Conservation (phyloP, 2,797 vertebrate species). For the Neoniphon sammara region DNA sequence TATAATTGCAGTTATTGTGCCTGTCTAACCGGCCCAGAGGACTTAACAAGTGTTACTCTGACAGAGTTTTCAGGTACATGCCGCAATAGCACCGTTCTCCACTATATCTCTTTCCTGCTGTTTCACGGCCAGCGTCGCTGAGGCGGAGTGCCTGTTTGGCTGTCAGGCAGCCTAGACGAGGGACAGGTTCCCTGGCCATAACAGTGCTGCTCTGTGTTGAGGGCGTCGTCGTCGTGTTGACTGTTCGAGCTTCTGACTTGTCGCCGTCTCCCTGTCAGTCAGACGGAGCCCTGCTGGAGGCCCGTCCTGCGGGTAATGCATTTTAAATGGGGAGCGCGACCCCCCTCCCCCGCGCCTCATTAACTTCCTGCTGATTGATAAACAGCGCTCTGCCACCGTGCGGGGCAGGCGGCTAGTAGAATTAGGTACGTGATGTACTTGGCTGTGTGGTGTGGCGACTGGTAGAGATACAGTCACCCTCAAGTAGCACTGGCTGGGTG, state of each 20-base stretch:
- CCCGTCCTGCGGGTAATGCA: constrained; percentile 63
- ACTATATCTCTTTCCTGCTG: constrained; percentile 21
- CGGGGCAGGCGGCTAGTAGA: constrained; percentile 9
- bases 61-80: constrained; percentile 20
- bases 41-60: constrained; percentile 32
- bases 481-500: constrained; percentile 31
- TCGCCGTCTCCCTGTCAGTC: constrained; percentile 49
- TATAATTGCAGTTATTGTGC: constrained; percentile 41
- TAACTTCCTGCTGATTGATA: constrained; percentile 73
- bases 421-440: constrained; percentile 43
- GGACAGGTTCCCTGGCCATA: constrained; percentile 25
- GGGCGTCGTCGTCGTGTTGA: constrained; percentile 25
- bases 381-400: constrained; percentile 51
- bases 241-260: neutral
- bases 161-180: constrained; percentile 21
- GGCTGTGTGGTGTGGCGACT: constrained; percentile 23
- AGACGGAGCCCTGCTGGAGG: constrained; percentile 40
- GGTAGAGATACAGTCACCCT: constrained; percentile 29
- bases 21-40: constrained; percentile 25
- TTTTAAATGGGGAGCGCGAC: constrained; percentile 64
- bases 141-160: constrained; percentile 10
- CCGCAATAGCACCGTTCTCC: neutral
- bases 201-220: constrained; percentile 11
- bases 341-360: constrained; percentile 57
- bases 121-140: constrained; percentile 14